These are phyloP conservation scores for Peromyscus californicus DNA, from an alignment of 2,113 vertebrate genomes.

Conservation along the genomic window DNA sequence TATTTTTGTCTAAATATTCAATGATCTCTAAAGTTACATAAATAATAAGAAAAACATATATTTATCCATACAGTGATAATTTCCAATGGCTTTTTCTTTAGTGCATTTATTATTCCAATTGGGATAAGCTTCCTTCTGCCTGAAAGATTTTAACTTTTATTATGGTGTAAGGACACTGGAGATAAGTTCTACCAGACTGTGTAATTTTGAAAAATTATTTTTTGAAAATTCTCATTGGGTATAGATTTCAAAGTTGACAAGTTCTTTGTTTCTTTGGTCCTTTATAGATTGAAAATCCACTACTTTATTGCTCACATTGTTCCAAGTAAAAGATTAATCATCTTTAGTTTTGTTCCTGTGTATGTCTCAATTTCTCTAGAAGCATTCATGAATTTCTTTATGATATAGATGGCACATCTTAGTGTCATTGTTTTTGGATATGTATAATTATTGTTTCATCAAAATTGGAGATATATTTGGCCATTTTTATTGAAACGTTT, in stretches of 20 bases:
- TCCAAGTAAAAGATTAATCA: background rate
- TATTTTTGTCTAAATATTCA: background rate
- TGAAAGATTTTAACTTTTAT: background rate
- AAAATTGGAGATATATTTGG: background rate
- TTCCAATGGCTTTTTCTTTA: background rate
- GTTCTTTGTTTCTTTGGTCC: background rate
- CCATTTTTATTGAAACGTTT: slow-evolving; percentile 1
- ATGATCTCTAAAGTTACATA: background rate
- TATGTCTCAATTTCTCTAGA: background rate
- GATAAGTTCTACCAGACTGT: background rate
- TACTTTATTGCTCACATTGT: slow-evolving; percentile 7
- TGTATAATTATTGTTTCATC: background rate
- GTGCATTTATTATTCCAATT: background rate
- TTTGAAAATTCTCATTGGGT: background rate
- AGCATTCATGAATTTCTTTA: background rate
- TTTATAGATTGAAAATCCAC: background rate
- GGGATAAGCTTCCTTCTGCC: background rate
- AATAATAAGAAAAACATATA: background rate
- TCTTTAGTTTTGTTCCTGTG: background rate
- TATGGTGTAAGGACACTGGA: background rate
- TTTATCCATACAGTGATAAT: background rate
- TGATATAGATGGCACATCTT: background rate
- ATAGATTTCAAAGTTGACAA: background rate
- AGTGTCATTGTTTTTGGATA: background rate
- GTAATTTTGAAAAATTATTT: background rate